Evolutionary conservation across 35 echinoderm and acorn worm genomes (phyloP).

Genomic region (Ophioderma brevispina): DNA sequence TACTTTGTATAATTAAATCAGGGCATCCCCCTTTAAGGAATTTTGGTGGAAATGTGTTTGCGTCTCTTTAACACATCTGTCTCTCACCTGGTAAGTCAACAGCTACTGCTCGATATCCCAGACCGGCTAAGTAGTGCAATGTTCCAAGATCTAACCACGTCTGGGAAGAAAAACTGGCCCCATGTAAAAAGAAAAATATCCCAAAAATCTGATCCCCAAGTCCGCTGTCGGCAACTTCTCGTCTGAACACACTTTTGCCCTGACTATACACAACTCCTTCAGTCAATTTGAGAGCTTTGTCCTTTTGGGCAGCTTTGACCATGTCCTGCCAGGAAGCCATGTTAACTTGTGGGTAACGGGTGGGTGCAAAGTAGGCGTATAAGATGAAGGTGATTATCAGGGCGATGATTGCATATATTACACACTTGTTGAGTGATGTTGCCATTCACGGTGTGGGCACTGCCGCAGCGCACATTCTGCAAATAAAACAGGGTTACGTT

Average conservation of each 20-base stretch:
- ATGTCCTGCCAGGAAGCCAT: background rate
- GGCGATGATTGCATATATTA: background rate
- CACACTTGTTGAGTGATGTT: background rate
- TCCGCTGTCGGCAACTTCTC: background rate
- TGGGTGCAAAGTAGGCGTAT: background rate
- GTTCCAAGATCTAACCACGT: constrained; percentile 92
- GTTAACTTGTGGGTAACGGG: background rate
- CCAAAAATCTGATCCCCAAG: constrained; percentile 23
- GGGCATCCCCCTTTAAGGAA: too few relatives aligned
- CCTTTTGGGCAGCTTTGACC: background rate
- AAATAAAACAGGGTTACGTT: too few relatives aligned
- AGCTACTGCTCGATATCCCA: constrained; percentile 83
- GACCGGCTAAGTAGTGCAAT: constrained; percentile 74
- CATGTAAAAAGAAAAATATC: constrained; percentile 80
- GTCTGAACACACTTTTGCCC: background rate
- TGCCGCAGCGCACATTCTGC: too few relatives aligned
- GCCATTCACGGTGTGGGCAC: background rate
- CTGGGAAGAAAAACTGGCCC: constrained; percentile 58
- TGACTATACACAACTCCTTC: background rate
- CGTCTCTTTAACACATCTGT: too few relatives aligned
- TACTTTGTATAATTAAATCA: too few relatives aligned
- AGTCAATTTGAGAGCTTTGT: background rate
- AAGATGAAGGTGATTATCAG: background rate
- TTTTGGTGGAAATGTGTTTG: too few relatives aligned
- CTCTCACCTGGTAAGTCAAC: constrained; percentile 89